Evolutionary conservation across 2,888 invertebrate species (phyloP), one percentile per base, ranked within the genome.

Genomic region (Volucella inflata): DNA sequence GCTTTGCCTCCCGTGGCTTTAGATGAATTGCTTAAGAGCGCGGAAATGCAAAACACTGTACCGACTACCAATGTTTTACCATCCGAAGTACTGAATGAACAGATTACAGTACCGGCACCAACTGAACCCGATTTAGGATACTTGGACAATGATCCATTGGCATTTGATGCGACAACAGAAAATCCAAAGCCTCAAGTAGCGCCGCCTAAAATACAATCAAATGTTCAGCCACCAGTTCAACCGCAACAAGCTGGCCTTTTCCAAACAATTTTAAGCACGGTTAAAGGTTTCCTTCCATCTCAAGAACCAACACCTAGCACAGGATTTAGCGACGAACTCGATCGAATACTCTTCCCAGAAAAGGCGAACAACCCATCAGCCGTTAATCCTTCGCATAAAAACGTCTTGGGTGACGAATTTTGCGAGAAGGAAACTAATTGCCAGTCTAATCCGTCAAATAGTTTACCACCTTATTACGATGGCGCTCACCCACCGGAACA

Each of bases 251-350:
- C 67, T 6, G 91, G 91, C 0, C 87, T 92, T 0, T 92, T 92
- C 87, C 89, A 89, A 42, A 91, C 91, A 1, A 91, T 92, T 65
- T 87, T 91, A 76, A 89, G 89, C 16, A 91, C 91, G 0, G 91
- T 92, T 0, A 91, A 91, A 57, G 89, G 88, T n/a, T 90, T 92
- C 2, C 88, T 89, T 42, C 88, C 89, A 12, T 88, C 83, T 46
- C 70, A 70, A 1, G 82, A 87, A 65, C 67, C 77, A 11, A 12
- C 17, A 2, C 65, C 70, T 11, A 40, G 62, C 3, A 60, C 62
- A 2, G 80, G 78, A 17, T 44, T 76, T 3, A 79, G 87, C 21
- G 87, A 88, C 40, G 90, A 91, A 10, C 87, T 90, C n/a, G 88
- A 91, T 9, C 88, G 88, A 30, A 89, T 91, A 72, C 83, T 91